A percentile compares a stretch with the other conserved stretches of the same genome.
phyloP scores from a whole-genome alignment of 2,797 vertebrate species.

The Lindbergichthys nudifrons region DNA sequence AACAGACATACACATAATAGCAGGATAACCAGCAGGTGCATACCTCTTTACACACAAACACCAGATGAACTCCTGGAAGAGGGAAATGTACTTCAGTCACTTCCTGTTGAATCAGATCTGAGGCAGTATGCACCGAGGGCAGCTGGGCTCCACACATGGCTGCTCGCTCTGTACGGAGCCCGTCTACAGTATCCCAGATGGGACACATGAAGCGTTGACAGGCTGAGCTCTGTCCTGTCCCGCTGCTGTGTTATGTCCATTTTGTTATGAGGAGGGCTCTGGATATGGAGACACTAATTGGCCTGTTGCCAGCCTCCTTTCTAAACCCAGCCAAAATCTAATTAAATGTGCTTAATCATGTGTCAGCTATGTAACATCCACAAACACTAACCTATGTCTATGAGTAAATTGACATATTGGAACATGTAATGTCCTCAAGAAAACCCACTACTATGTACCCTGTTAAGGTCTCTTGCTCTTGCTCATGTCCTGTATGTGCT shows the following conservation, averaged over 20 bases:
- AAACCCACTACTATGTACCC: neutral
- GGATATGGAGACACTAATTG: neutral
- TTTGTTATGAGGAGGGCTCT: slow-evolving; percentile 23
- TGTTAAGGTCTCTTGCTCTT: neutral
- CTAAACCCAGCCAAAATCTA: neutral
- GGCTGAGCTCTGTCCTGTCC: slow-evolving; percentile 32
- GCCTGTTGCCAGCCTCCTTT: neutral
- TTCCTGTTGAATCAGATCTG: slow-evolving; percentile 45
- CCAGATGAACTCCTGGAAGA: slow-evolving; percentile 17
- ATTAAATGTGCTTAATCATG: neutral
- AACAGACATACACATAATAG: neutral
- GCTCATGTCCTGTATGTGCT: slow-evolving; percentile 20
- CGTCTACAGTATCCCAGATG: slow-evolving; percentile 53
- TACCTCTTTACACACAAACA: slow-evolving; percentile 13
- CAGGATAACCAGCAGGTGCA: neutral
- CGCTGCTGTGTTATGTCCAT: slow-evolving; percentile 15
- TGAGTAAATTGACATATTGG: neutral
- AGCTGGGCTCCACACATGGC: slow-evolving; percentile 50
- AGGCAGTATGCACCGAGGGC: slow-evolving; percentile 32
- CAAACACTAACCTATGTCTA: neutral
- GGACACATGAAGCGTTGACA: slow-evolving; percentile 32
- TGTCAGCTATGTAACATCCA: neutral
- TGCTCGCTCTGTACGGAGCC: slow-evolving; percentile 19
- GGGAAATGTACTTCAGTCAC: slow-evolving; percentile 12
- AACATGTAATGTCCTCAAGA: neutral